Evolutionary conservation across 2,113 vertebrate genomes (phyloP).

Genomic region (Chionodraco myersi): DNA sequence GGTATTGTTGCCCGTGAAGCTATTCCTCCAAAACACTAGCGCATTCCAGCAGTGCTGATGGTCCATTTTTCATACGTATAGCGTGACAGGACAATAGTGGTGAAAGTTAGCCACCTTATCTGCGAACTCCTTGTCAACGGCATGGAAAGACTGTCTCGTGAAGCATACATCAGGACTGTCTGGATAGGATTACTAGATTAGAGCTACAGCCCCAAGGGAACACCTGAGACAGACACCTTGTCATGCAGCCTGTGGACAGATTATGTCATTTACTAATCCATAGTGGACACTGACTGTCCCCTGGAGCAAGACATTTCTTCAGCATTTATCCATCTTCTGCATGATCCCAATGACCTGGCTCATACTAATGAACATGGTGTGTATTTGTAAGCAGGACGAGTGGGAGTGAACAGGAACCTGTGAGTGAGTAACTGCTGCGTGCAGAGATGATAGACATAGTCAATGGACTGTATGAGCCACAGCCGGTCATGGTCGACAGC

Average conservation of each 20-base stretch:
- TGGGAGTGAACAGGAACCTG: conserved; percentile 21
- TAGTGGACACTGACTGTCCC: conserved; percentile 61
- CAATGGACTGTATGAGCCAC: conserved; percentile 62
- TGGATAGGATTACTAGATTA: conserved; percentile 76
- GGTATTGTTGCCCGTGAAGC: conserved; percentile 20
- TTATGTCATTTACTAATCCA: conserved; percentile 73
- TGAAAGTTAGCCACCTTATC: conserved; percentile 76
- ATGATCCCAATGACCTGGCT: conserved; percentile 54
- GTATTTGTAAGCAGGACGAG: conserved; percentile 7
- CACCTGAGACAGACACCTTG: conserved; percentile 49
- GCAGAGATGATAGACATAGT: conserved; percentile 66
- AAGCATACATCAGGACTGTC: conserved; percentile 51
- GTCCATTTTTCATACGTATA: conserved; percentile 64
- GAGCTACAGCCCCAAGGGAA: conserved; percentile 32
- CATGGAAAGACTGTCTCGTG: conserved; percentile 36
- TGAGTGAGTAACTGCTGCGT: conserved; percentile 23
- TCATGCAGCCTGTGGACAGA: conserved; percentile 56
- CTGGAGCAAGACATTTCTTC: conserved; percentile 52
- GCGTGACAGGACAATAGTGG: conserved; percentile 76
- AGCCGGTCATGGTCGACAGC: conserved; percentile 53
- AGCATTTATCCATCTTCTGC: conserved; percentile 29
- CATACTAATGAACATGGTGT: conserved; percentile 31
- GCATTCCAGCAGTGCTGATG: conserved; percentile 65
- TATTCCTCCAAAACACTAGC: conserved; percentile 58
- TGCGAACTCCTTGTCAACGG: conserved; percentile 59